Base-by-base conservation (phyloP, 1,140 invertebrate species). In the Ceratina japonica region DNA sequence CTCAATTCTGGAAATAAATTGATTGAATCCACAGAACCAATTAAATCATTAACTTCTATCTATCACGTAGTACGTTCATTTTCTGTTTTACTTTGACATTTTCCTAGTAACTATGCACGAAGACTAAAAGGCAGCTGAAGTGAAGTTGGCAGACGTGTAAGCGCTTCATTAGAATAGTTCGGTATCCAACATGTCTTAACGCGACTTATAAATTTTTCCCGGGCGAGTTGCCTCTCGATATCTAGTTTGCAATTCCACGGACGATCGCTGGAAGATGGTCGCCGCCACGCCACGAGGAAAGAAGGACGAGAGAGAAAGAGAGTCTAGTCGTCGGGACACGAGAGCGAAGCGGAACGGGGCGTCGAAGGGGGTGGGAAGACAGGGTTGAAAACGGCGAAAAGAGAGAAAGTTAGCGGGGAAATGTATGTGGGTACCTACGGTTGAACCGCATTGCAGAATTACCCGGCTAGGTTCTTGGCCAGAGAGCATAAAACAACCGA, bases 381-480 rank as follows among this genome's bases (percentile, higher is more conserved):
- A 51, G 49, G 59, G 54, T 24, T 5, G 59, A 63, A 64, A 63
- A 64, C 22, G 69, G 22, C 20, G 77, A 74, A 81, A 80, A 77
- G 76, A 64, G 70, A 65, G 76, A 65, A 79, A 65, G 49, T 72
- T 71, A 13, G 31, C 3, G 64, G 73, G 70, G 76, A 81, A 70
- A 76, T 87, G 83, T 82, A 85, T 82, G 86, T 79, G 37, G 37
- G 37, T 44, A 44, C 37, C 2, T 44, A 80, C 68, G 85, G 7
- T 88, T 88, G 86, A 89, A 92, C 91, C 89, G 90, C 90, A 91
- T 91, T 91, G 91, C 90, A 92, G 90, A 91, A 92, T 91, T 91
- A 91, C 89, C 89, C 89, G 72, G 87, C 84, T 88, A 88, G 88
- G 87, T 88, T 89, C 79, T 85, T 86, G 87, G 85, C 86, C 84